These are phyloP conservation scores for Gallinago undulata DNA, from an alignment of 2,113 vertebrate genomes.

Conservation along the genomic window DNA sequence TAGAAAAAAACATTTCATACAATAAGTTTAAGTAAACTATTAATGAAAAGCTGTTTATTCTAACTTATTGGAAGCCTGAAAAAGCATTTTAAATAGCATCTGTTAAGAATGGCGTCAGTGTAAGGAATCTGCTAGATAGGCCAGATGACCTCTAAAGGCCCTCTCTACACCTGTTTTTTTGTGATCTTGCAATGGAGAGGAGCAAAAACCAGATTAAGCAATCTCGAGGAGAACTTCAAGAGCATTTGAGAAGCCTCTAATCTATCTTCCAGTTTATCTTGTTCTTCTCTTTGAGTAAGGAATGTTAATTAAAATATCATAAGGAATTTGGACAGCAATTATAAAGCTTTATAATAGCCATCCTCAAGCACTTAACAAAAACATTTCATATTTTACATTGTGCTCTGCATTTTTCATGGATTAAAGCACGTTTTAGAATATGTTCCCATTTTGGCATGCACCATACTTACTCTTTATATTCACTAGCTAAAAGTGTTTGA, in stretches of 20 bases:
- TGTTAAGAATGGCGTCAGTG: neutral
- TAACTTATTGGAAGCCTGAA: neutral
- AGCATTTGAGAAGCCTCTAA: neutral
- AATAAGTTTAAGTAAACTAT: neutral
- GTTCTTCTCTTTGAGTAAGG: neutral
- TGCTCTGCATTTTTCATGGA: neutral
- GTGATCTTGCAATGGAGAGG: neutral
- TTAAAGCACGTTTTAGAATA: neutral
- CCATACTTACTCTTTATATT: neutral
- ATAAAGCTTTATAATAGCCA: neutral
- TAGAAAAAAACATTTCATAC: neutral
- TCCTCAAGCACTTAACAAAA: neutral
- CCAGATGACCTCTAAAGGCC: neutral
- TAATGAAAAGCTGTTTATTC: neutral
- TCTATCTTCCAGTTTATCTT: slow-evolving; percentile 13
- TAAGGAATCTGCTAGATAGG: neutral
- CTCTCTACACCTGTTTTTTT: neutral
- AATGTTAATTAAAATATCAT: slow-evolving; percentile 8
- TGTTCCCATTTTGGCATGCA: neutral
- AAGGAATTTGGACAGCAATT: neutral
- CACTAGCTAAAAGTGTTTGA: neutral
- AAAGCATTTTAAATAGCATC: neutral
- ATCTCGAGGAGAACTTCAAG: neutral
- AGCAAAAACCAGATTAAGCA: neutral
- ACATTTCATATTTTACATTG: neutral